phyloP scores from a whole-genome alignment of 30 jellyfish, hydroid and myxozoan species.

The Pseudorhiza aurosa region DNA sequence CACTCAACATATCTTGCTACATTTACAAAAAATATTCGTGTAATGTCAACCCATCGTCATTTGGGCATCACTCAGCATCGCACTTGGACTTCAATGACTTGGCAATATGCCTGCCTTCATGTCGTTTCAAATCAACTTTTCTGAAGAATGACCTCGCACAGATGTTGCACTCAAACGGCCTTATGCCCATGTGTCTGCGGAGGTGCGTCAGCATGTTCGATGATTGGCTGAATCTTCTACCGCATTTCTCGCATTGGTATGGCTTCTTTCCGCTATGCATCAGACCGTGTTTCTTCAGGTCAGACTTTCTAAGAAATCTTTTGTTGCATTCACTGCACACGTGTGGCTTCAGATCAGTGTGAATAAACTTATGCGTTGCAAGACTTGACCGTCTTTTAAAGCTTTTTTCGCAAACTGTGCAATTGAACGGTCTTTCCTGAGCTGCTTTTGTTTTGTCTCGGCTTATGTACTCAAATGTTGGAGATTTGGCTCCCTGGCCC shows the following conservation, averaged over 20 bases:
- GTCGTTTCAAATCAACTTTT: slow-evolving; percentile 62
- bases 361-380: slow-evolving; percentile 74
- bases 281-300: slow-evolving; percentile 65
- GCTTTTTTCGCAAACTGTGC: slow-evolving; percentile 59
- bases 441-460: slow-evolving; percentile 8
- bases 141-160: slow-evolving; percentile 69
- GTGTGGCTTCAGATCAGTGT: slow-evolving; percentile 71
- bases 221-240: slow-evolving; percentile 77
- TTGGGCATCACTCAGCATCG: slow-evolving; percentile 24
- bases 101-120: slow-evolving; percentile 62
- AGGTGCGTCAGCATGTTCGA: slow-evolving; percentile 82
- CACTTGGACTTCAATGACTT: slow-evolving; percentile 34
- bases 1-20: too few species aligned
- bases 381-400: slow-evolving; percentile 75
- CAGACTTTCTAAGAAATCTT: slow-evolving; percentile 57
- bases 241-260: slow-evolving; percentile 70
- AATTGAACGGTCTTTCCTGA: slow-evolving; percentile 48
- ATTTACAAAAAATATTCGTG: too few species aligned
- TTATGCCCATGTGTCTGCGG: slow-evolving; percentile 70
- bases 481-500: slow-evolving; percentile 22
- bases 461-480: slow-evolving; percentile 26
- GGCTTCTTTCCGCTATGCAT: slow-evolving; percentile 78
- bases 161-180: slow-evolving; percentile 54
- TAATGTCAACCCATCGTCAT: too few species aligned
- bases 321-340: slow-evolving; percentile 60